A percentile compares a stretch with the other conserved stretches of the same genome.
Evolutionary conservation across 1,140 invertebrate species (phyloP).

Genomic region (Pseudomyrmex concolor): DNA sequence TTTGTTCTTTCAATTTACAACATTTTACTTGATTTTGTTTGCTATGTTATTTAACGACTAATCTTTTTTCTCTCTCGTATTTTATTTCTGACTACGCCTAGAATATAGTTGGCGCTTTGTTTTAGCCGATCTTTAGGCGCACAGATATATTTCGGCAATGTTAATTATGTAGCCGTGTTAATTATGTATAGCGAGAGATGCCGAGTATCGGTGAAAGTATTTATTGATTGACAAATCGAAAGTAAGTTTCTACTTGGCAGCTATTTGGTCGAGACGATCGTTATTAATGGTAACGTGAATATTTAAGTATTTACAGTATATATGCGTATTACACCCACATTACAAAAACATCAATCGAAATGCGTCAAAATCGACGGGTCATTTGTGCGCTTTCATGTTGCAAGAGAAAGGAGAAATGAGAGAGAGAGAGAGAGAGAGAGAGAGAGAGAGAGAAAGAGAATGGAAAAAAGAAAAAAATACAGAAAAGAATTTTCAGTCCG

Average conservation of each 20-base stretch:
- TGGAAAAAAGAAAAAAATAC: not conserved
- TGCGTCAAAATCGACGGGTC: conserved; percentile 38
- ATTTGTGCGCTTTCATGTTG: conserved; percentile 45
- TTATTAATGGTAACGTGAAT: conserved; percentile 61
- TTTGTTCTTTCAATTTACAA: too few species aligned
- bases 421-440: not conserved
- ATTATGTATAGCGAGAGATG: conserved; percentile 35
- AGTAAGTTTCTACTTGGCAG: conserved; percentile 58
- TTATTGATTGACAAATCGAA: conserved; percentile 60
- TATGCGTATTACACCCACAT: conserved; percentile 50
- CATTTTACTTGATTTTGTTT: too few species aligned
- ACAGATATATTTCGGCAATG: not conserved
- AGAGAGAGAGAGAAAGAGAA: not conserved
- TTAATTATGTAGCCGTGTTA: conserved; percentile 44
- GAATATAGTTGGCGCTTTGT: too few species aligned
- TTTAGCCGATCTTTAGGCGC: too few species aligned
- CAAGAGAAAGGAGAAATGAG: not conserved
- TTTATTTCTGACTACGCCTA: too few species aligned
- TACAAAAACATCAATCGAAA: conserved; percentile 37
- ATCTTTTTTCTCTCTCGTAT: too few species aligned
- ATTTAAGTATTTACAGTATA: conserved; percentile 49
- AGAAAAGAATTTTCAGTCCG: conserved; percentile 24
- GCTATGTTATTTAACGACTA: too few species aligned
- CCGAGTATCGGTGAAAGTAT: conserved; percentile 50
- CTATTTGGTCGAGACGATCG: conserved; percentile 31